Evolutionary conservation across 2,797 vertebrate species (phyloP).

Genomic region (Sebastes oblongus): DNA sequence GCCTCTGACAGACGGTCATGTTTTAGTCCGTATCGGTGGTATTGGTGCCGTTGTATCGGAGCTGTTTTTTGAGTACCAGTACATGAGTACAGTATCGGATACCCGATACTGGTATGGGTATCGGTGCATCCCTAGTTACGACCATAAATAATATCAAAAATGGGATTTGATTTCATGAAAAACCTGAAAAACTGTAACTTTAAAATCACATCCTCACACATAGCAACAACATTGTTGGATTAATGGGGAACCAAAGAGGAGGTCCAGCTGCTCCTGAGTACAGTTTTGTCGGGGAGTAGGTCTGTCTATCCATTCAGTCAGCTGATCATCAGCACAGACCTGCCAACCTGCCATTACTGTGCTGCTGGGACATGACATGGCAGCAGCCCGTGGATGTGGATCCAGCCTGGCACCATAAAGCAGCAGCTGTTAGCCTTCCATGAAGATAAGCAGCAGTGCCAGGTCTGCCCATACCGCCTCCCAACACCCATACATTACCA

Average conservation of each 20-base stretch:
- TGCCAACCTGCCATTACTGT: neutral
- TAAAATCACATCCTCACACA: neutral
- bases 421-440: conserved; percentile 47
- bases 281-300: neutral
- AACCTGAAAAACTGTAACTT: neutral
- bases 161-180: neutral
- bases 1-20: too few relatives aligned
- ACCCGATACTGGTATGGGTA: too few relatives aligned
- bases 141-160: neutral
- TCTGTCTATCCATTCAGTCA: neutral
- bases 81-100: too few relatives aligned
- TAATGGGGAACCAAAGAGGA: neutral
- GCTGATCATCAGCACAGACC: neutral
- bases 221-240: neutral
- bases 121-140: neutral
- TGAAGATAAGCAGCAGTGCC: conserved; percentile 23
- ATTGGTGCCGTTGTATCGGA: too few relatives aligned
- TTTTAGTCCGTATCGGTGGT: too few relatives aligned
- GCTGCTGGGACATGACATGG: conserved; percentile 23
- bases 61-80: too few relatives aligned
- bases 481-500: conserved; percentile 6
- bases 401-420: conserved; percentile 15
- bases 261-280: conserved; percentile 3
- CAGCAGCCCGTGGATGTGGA: neutral
- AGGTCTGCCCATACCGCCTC: conserved; percentile 8